Evolutionary conservation across 2,888 invertebrate species (phyloP), one percentile per base, ranked within the genome.

Genomic region (Coronaproctus castanopsis): DNA sequence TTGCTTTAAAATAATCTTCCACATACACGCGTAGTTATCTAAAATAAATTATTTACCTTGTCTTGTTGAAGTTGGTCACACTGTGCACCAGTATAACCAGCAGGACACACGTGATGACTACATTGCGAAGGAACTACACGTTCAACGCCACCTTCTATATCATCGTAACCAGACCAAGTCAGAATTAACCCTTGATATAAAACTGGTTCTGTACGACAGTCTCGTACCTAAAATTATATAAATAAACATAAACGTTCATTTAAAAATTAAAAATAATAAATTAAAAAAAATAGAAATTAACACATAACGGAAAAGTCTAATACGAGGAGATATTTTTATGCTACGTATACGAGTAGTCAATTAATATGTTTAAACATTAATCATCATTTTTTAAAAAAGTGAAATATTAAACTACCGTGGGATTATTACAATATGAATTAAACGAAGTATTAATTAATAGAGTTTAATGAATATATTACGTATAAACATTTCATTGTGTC

Each of bases 81-180:
- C 72, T 87, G 86, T 51, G 79, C 71, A 58, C 93, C 93, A 3
- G 82, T 79, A 69, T 88, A 91, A 53, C 91, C 92, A 56, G 87
- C 83, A 2, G 88, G 84, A 69, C 95, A 95, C 59, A 84, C 81
- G 67, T 87, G 78, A 70, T 90, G 87, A 3, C 93, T 93, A 67
- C 95, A 95, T 65, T 87, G 83, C 0, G 92, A 91, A 18, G 92
- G 92, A 2, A 89, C 90, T 24, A 87, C 82, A 68, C 91, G 78
- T 73, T 92, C 92, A 19, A 92, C 91, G 24, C 91, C 91, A 58
- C 92, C 92, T 22, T 80, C 73, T 1, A 86, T 82, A 64, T 87
- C 83, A 70, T 93, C 91, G 70, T 92, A 96, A 21, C 92, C 93
- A 36, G 89, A 85, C 91, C 95, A 96, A 22, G 91, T 90, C 0